Evolutionary conservation across 2,797 vertebrate species (phyloP).

Genomic region (Sebastes trivittatus): DNA sequence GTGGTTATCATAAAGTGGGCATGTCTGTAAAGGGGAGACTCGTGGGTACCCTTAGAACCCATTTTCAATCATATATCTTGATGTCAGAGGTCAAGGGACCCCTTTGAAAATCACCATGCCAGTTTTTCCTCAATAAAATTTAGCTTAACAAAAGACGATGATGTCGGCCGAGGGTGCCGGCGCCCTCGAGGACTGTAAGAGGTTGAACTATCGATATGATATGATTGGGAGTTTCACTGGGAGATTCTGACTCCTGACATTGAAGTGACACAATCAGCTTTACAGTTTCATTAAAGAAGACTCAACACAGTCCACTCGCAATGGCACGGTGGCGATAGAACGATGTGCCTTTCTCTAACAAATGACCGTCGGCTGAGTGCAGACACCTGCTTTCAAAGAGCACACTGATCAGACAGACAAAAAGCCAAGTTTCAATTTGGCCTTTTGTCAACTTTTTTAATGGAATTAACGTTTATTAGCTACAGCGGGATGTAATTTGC

Average conservation of each 20-base stretch:
- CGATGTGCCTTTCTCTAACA: background rate
- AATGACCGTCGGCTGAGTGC: background rate
- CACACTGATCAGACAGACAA: background rate
- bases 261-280: background rate
- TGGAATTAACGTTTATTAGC: slow-evolving; percentile 9
- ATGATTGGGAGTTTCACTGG: background rate
- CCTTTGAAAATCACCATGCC: no score
- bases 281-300: background rate
- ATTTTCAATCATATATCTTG: no score
- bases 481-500: background rate
- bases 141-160: no score
- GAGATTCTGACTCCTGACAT: background rate
- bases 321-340: background rate
- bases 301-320: background rate
- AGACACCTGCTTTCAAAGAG: background rate
- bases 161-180: no score
- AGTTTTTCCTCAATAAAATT: no score
- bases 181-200: no score
- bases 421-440: background rate
- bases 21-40: no score
- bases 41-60: no score
- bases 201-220: background rate
- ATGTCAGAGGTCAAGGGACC: no score
- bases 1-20: no score
- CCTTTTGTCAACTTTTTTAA: background rate